Evolutionary conservation across 2,888 invertebrate species (phyloP).

Genomic region (Drosophila algonquin): DNA sequence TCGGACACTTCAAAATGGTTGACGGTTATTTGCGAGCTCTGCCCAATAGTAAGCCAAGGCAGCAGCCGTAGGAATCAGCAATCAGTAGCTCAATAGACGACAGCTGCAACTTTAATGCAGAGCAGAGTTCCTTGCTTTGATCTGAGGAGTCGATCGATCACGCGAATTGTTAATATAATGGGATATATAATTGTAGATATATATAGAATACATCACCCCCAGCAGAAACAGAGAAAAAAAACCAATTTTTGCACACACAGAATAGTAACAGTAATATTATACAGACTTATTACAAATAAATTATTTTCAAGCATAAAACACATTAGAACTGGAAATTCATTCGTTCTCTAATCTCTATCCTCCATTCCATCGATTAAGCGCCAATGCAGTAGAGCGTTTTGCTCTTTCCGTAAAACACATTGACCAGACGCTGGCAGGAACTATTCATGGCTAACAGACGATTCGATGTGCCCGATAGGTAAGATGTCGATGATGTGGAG

Average conservation of each 20-base stretch:
- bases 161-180: constrained; percentile 31
- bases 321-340: constrained; percentile 24
- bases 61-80: constrained; percentile 2
- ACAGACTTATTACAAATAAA: constrained; percentile 78
- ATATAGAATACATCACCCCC: constrained; percentile 16
- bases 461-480: constrained; percentile 75
- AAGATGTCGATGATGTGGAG: constrained; percentile 47
- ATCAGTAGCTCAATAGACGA: not conserved
- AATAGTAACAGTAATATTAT: constrained; percentile 78
- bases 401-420: constrained; percentile 79
- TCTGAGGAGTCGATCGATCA: constrained; percentile 2
- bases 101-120: not conserved
- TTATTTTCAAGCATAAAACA: constrained; percentile 72
- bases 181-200: constrained; percentile 20
- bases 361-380: constrained; percentile 46
- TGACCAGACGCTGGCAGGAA: constrained; percentile 79
- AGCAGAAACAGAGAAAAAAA: constrained; percentile 42
- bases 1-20: too few species aligned
- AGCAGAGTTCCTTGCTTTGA: not conserved
- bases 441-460: constrained; percentile 76
- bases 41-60: constrained; percentile 36
- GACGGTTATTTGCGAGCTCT: too few species aligned
- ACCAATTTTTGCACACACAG: constrained; percentile 55
- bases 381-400: constrained; percentile 81
- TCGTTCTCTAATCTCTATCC: constrained; percentile 8